Base-by-base conservation (phyloP, 1,140 invertebrate species). In the Acromyrmex charruanus region DNA sequence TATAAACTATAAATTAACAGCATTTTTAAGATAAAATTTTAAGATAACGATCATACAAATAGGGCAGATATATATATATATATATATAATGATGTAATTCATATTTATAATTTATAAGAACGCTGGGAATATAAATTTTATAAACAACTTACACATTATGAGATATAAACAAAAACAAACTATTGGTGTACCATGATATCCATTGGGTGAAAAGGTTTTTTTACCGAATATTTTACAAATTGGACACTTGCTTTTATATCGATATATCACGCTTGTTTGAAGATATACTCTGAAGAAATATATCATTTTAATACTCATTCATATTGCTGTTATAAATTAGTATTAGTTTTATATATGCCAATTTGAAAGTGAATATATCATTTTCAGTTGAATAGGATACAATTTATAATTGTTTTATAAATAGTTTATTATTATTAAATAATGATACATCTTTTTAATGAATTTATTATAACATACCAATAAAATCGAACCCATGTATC, bases 401-500 rank as follows among this genome's bases (percentile, higher is more conserved):
- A 91, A 90, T 94, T 92, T 93, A 91, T 93, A 92, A 91, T 90
- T 93, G 92, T 94, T 93, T 94, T 93, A 92, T 91, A 93, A 92
- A 92, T 94, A 89, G 89, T 93, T 92, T 93, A 93, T 92, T 93
- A 74, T 92, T 93, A 92, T 93, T 89, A 94, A 93, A 93, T 92
- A 95, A 93, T 89, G 93, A 95, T 93, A 94, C 92, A 93, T 93
- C 93, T 93, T 93, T 94, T 89, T 87, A 93, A 86, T 71, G 65
- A n/a, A 25, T 44, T 71, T 81, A 3, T 69, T 90, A 85, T 65
- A 90, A 91, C 49, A 51, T 82, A 9, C 65, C 69, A 81, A 89
- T 85, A 77, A 88, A 89, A 59, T 53, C 6, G 12, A 31, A 87
- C 59, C 28, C 84, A 18, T 85, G 69, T 85, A 68, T 18, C 53